Conservation (phyloP, 1,140 invertebrate species). For the Cydia amplana region DNA sequence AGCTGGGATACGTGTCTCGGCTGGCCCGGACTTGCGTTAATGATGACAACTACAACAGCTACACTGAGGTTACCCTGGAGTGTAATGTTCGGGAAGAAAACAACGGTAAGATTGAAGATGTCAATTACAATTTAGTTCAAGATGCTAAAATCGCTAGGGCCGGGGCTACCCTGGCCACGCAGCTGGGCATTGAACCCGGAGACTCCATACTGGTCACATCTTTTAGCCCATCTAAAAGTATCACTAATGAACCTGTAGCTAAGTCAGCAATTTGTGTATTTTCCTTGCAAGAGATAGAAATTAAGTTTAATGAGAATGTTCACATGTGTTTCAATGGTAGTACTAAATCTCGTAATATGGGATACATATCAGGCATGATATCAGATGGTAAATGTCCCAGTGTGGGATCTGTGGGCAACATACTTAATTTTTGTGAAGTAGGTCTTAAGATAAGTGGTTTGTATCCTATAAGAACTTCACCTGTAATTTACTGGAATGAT, state of each 20-base stretch:
- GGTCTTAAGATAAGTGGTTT: slow-evolving; percentile 95
- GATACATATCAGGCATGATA: slow-evolving; percentile 95
- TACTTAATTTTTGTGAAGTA: slow-evolving; percentile 94
- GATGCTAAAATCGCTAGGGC: slow-evolving; percentile 92
- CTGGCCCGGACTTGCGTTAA: slow-evolving; percentile 95
- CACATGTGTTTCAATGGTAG: slow-evolving; percentile 98
- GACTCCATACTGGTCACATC: slow-evolving; percentile 89
- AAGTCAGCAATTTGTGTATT: slow-evolving; percentile 93
- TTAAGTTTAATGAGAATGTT: slow-evolving; percentile 97
- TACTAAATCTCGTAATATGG: slow-evolving; percentile 93
- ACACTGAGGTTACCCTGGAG: slow-evolving; percentile 95
- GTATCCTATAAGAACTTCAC: slow-evolving; percentile 87
- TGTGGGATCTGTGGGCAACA: slow-evolving; percentile 92
- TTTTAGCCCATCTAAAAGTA: slow-evolving; percentile 91
- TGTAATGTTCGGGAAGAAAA: slow-evolving; percentile 82
- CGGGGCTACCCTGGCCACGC: slow-evolving; percentile 88
- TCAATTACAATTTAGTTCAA: slow-evolving; percentile 93
- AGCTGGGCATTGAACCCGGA: slow-evolving; percentile 88
- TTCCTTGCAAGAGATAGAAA: slow-evolving; percentile 92
- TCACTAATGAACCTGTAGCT: slow-evolving; percentile 86
- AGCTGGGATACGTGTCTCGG: slow-evolving; percentile 93
- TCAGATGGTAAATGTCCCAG: slow-evolving; percentile 93
- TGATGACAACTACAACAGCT: slow-evolving; percentile 96
- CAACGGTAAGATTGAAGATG: slow-evolving; percentile 76
- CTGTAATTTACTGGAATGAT: slow-evolving; percentile 89